Conservation (phyloP, 2,113 vertebrate genomes). For the Gila orcuttii region DNA sequence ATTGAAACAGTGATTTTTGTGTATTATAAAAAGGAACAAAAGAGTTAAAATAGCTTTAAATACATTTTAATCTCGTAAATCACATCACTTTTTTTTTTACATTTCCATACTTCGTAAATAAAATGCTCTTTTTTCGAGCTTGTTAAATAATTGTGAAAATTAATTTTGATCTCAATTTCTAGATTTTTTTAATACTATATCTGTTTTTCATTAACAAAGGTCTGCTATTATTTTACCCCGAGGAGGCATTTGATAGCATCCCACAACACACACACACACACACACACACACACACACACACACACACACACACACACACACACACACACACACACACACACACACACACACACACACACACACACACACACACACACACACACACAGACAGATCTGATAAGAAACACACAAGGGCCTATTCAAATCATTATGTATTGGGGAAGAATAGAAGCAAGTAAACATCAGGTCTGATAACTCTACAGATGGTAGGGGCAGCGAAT, state of each 20-base stretch:
- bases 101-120: constrained; percentile 30
- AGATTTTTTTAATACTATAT: background rate
- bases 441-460: constrained; percentile 50
- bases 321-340: background rate
- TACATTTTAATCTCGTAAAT: background rate
- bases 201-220: background rate
- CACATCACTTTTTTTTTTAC: background rate
- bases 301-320: constrained; percentile 29
- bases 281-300: constrained; percentile 21
- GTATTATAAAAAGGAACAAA: background rate
- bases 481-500: constrained; percentile 31
- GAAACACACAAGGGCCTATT: constrained; percentile 52
- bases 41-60: constrained; percentile 8
- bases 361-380: constrained; percentile 4
- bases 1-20: background rate
- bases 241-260: constrained; percentile 22
- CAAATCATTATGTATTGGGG: constrained; percentile 53
- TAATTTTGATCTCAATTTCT: background rate
- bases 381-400: constrained; percentile 50
- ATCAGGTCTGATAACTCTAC: constrained; percentile 51
- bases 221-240: background rate
- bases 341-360: constrained; percentile 5
- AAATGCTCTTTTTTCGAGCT: constrained; percentile 38
- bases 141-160: background rate
- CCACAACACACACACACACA: constrained; percentile 9